These are phyloP conservation scores for Prorops nasuta DNA, from an alignment of 1,140 invertebrate species.

Conservation along the genomic window DNA sequence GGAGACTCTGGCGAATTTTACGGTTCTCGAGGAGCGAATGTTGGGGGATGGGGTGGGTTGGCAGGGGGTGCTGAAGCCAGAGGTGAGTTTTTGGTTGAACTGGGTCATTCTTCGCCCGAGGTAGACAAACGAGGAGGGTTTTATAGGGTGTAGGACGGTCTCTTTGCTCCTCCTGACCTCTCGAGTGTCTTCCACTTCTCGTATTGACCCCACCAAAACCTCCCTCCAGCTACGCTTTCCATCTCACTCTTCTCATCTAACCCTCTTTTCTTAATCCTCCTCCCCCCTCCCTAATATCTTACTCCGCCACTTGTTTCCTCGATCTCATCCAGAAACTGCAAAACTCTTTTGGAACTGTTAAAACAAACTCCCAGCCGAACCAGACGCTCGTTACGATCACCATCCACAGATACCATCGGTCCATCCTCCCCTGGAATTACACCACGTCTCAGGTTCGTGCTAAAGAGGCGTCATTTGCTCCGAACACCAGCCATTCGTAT, in stretches of 20 bases:
- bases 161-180: slow-evolving; percentile 31
- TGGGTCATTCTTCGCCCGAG: slow-evolving; percentile 31
- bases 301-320: no score
- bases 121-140: slow-evolving; percentile 29
- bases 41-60: neutral
- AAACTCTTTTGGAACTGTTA: neutral
- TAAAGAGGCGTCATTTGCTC: no score
- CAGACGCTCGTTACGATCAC: no score
- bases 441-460: no score
- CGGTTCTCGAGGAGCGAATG: no score
- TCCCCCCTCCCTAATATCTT: no score
- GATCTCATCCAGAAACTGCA: no score
- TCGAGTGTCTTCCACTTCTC: slow-evolving; percentile 29
- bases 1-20: no score
- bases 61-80: neutral
- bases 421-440: no score
- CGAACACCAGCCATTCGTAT: no score
- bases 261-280: neutral
- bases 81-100: slow-evolving; percentile 6
- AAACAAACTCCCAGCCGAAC: neutral
- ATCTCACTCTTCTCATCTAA: neutral
- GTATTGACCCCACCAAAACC: slow-evolving; percentile 24
- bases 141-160: slow-evolving; percentile 17
- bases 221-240: slow-evolving; percentile 11
- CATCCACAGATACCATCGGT: no score